These are phyloP conservation scores for Cerastis rubricosa DNA, from an alignment of 2,888 invertebrate genomes.

Conservation along the genomic window DNA sequence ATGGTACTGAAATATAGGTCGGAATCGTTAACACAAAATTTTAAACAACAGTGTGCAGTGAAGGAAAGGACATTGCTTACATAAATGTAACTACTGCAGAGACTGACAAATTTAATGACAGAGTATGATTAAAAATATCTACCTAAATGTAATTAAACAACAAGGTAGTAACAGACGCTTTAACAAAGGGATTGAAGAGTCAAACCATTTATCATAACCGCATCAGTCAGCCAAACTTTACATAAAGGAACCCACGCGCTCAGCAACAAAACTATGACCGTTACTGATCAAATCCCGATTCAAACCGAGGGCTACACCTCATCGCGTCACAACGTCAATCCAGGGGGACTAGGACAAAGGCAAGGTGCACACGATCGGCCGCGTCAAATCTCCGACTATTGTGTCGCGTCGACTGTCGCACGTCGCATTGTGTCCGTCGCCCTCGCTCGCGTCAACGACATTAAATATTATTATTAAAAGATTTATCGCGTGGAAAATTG, in stretches of 20 bases:
- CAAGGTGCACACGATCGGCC: slow-evolving; percentile 86
- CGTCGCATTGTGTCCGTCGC: slow-evolving; percentile 66
- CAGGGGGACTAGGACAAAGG: slow-evolving; percentile 75
- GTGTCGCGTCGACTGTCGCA: slow-evolving; percentile 62
- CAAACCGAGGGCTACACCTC: slow-evolving; percentile 65
- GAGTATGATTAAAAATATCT: no score
- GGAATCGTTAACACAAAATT: no score
- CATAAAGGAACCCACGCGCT: slow-evolving; percentile 55
- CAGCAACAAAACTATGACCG: slow-evolving; percentile 60
- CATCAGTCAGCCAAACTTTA: slow-evolving; percentile 43
- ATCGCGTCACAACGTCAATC: slow-evolving; percentile 69
- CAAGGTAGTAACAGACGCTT: slow-evolving; percentile 16
- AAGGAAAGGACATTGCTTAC: no score
- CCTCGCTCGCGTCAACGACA: slow-evolving; percentile 74
- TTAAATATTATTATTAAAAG: slow-evolving; percentile 89
- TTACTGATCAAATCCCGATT: slow-evolving; percentile 69
- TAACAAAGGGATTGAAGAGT: slow-evolving; percentile 44
- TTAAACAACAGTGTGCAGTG: no score
- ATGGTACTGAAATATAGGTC: no score
- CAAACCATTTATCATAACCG: slow-evolving; percentile 60
- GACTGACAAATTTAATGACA: no score
- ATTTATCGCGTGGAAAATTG: slow-evolving; percentile 90
- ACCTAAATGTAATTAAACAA: slow-evolving; percentile 29
- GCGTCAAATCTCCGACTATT: slow-evolving; percentile 79
- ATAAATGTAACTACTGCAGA: no score